These are phyloP conservation scores for Cololabis saira DNA, from an alignment of 2,113 vertebrate species.

Conservation along the genomic window DNA sequence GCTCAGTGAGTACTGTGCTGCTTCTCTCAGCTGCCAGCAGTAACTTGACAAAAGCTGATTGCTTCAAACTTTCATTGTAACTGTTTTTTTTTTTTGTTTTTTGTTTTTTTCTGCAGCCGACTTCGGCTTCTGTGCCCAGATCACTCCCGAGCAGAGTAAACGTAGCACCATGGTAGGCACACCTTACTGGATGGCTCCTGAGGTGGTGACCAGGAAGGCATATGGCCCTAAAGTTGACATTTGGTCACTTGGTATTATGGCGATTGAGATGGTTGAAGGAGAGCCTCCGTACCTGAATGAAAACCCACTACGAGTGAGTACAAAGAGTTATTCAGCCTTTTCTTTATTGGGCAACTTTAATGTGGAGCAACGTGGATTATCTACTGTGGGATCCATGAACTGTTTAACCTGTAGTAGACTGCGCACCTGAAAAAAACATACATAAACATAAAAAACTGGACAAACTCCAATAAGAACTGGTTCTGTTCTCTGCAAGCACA, in stretches of 20 bases:
- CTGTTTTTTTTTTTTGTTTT: background rate
- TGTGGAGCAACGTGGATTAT: too few relatives aligned
- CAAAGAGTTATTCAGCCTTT: background rate
- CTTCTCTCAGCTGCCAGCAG: background rate
- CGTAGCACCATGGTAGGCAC: constrained; percentile 99
- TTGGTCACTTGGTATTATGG: constrained; percentile 99
- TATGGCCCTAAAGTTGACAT: constrained; percentile 98
- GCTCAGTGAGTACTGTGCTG: constrained; percentile 88
- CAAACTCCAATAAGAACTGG: too few relatives aligned
- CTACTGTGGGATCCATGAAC: too few relatives aligned
- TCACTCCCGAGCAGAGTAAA: constrained; percentile 98
- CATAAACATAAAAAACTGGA: too few relatives aligned
- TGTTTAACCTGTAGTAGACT: too few relatives aligned
- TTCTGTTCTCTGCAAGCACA: too few relatives aligned
- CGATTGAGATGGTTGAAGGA: constrained; percentile 99
- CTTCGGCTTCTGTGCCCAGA: constrained; percentile 99
- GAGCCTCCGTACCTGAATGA: constrained; percentile 98
- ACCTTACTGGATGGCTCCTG: constrained; percentile 99
- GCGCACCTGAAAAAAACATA: too few relatives aligned
- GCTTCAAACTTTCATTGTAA: background rate
- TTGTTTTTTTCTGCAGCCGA: constrained; percentile 83
- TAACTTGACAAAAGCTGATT: background rate
- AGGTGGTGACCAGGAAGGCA: constrained; percentile 97
- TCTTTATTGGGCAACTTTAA: too few relatives aligned
- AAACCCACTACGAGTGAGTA: constrained; percentile 94